phyloP scores from a whole-genome alignment of 2,797 vertebrate genomes.

The Varecia variegata region DNA sequence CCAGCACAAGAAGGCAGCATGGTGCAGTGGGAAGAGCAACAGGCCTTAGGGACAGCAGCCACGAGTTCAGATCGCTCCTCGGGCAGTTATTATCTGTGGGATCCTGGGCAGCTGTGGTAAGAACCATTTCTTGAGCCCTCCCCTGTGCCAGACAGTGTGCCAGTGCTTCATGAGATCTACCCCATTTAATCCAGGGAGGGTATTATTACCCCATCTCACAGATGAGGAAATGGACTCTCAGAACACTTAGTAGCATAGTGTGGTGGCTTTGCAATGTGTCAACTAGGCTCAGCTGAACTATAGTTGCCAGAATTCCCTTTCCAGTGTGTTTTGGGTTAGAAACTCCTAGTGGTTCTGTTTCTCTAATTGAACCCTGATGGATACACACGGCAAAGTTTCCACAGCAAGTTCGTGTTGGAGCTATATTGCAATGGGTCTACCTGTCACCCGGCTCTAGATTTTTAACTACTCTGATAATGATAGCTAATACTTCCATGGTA shows the following conservation, averaged over 20 bases:
- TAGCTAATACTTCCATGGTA: neutral
- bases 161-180: neutral
- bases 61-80: neutral
- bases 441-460: neutral
- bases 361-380: neutral
- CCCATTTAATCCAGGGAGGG: neutral
- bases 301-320: constrained; percentile 36
- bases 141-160: neutral
- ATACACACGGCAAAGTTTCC: neutral
- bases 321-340: neutral
- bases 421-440: neutral
- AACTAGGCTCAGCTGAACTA: neutral
- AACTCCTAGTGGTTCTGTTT: neutral
- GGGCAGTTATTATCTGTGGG: neutral
- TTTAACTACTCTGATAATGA: constrained; percentile 2
- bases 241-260: neutral
- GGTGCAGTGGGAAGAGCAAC: neutral
- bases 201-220: neutral
- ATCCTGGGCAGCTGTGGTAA: neutral
- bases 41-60: neutral
- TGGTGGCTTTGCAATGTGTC: neutral
- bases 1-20: neutral
- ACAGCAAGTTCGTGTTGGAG: neutral
- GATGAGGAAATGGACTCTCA: neutral
- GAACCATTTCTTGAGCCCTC: neutral